Evolutionary conservation across 2,113 vertebrate species (phyloP).

Genomic region (Calypte anna): DNA sequence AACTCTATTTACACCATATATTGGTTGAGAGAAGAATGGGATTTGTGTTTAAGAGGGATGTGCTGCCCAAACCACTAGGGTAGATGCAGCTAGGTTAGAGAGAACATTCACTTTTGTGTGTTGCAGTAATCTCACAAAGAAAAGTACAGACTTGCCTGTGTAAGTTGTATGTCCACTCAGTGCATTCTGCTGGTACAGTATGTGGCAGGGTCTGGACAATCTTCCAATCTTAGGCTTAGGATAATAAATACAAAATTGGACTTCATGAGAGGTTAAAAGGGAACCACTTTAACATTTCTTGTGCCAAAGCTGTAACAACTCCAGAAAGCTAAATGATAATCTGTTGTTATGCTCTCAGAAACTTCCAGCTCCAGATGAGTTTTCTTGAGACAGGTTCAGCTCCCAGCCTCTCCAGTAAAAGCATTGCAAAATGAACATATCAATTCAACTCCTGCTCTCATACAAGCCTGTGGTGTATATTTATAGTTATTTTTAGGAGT

Average conservation of each 20-base stretch:
- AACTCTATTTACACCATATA: background rate
- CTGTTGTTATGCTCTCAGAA: background rate
- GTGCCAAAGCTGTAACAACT: background rate
- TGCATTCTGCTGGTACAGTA: background rate
- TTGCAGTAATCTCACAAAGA: background rate
- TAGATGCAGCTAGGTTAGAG: background rate
- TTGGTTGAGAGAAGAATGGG: background rate
- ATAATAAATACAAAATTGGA: background rate
- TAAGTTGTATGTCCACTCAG: background rate
- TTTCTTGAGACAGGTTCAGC: background rate
- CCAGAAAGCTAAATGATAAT: background rate
- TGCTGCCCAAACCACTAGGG: background rate
- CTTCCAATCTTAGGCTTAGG: background rate
- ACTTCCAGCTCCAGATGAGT: background rate
- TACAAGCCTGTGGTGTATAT: background rate
- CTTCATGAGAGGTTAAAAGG: background rate
- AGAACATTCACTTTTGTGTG: background rate
- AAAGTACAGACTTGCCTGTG: background rate
- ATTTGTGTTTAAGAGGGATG: background rate
- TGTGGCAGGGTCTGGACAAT: background rate
- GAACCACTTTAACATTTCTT: background rate
- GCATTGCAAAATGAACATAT: background rate
- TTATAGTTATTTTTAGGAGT: background rate
- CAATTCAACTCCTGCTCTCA: fast-evolving
- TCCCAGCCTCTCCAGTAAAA: background rate